Evolutionary conservation across 2,888 invertebrate genomes (phyloP).

Genomic region (Cryptocephalus moraei): DNA sequence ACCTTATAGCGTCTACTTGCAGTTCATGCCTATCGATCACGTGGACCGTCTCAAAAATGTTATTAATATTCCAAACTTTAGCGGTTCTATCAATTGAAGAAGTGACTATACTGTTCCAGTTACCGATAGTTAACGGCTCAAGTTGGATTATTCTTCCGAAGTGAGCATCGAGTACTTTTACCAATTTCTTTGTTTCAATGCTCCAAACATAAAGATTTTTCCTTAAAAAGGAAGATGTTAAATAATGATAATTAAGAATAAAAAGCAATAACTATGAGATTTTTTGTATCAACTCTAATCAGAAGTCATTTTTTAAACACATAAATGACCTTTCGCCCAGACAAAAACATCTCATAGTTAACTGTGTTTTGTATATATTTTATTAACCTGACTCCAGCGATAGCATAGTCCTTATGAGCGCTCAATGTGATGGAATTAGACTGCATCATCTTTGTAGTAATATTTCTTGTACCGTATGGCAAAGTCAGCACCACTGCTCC

Average conservation of each 20-base stretch:
- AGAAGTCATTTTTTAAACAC: background rate
- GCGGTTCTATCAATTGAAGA: constrained; percentile 96
- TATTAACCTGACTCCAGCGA: constrained; percentile 84
- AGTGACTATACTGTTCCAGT: constrained; percentile 91
- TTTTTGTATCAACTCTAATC: too few relatives aligned
- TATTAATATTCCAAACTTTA: constrained; percentile 99
- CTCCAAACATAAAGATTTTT: constrained; percentile 95
- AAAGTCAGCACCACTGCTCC: constrained; percentile 59
- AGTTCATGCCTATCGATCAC: constrained; percentile 92
- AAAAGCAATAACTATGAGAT: too few relatives aligned
- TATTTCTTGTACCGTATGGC: constrained; percentile 85
- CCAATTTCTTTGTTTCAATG: constrained; percentile 65
- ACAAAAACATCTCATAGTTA: background rate
- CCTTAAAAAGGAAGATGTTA: constrained; percentile 15
- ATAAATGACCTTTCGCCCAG: background rate
- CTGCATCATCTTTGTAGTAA: constrained; percentile 81
- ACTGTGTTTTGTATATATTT: too few relatives aligned
- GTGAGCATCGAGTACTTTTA: constrained; percentile 92
- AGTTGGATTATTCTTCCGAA: constrained; percentile 92
- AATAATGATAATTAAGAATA: too few relatives aligned
- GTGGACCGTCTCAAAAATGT: constrained; percentile 95
- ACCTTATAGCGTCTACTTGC: constrained; percentile 88
- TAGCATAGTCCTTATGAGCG: constrained; percentile 80
- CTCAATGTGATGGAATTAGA: constrained; percentile 90
- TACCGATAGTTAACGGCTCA: constrained; percentile 74